These are phyloP conservation scores for Potamilus streckersoni DNA, from an alignment of 1,140 invertebrate species.

Conservation along the genomic window DNA sequence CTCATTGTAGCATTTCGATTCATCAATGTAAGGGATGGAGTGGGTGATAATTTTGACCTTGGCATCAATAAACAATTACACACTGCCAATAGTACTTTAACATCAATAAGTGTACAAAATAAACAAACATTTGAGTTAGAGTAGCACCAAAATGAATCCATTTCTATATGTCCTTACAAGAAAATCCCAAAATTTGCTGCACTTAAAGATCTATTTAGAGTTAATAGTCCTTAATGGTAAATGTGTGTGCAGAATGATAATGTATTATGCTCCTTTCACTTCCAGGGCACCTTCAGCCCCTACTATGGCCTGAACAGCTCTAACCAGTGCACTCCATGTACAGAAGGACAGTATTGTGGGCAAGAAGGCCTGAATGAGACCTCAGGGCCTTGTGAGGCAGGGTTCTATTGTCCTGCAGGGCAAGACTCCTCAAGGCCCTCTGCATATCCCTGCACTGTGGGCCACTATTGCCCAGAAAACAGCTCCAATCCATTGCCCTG, in stretches of 20 bases:
- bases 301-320: conserved; percentile 47
- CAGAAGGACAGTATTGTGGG: conserved; percentile 53
- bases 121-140: no score
- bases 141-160: no score
- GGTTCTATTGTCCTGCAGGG: conserved; percentile 59
- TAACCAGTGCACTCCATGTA: conserved; percentile 49
- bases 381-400: conserved; percentile 53
- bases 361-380: conserved; percentile 51
- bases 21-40: no score
- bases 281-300: conserved; percentile 59
- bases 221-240: neutral
- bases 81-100: no score
- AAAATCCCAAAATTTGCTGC: no score
- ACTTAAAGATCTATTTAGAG: no score
- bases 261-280: conserved; percentile 1
- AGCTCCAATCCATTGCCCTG: conserved; percentile 53
- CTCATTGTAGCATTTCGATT: no score
- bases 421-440: conserved; percentile 53
- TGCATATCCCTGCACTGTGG: conserved; percentile 44
- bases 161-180: no score
- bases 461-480: conserved; percentile 58
- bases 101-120: no score
- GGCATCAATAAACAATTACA: no score
- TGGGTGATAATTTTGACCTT: no score
- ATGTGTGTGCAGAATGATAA: neutral